Percentiles rank a stretch among this genome's conserved stretches.
Evolutionary conservation across 2,113 vertebrate genomes (phyloP).

Genomic region (Ammodytes dubius): DNA sequence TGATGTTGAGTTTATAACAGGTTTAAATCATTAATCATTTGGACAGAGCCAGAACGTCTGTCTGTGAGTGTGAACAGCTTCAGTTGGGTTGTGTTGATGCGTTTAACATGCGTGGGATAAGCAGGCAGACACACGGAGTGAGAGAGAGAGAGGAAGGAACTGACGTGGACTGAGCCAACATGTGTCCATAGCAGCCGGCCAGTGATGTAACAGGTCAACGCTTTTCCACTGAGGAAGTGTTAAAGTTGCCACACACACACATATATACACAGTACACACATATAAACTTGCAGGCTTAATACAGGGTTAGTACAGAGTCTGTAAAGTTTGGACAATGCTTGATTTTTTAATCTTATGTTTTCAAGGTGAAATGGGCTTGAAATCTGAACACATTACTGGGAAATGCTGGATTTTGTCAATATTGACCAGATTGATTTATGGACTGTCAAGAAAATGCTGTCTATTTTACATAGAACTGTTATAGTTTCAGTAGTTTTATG

Average conservation of each 20-base stretch:
- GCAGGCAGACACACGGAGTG: conserved; percentile 2
- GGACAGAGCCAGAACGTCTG: conserved; percentile 27
- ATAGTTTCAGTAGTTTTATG: too few species aligned
- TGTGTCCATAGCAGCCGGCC: conserved; percentile 33
- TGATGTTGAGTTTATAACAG: conserved; percentile 36
- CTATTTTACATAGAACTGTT: too few species aligned
- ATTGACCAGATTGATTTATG: too few species aligned
- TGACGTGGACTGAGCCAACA: conserved; percentile 20
- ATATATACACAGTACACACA: background rate
- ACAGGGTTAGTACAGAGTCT: background rate
- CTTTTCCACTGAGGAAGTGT: conserved; percentile 32
- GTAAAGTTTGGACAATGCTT: too few species aligned
- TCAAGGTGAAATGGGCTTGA: too few species aligned
- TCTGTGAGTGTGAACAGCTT: conserved; percentile 19
- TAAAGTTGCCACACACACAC: conserved; percentile 1
- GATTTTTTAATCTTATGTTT: too few species aligned
- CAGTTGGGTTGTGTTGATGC: conserved; percentile 41
- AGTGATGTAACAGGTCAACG: conserved; percentile 31
- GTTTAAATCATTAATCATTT: conserved; percentile 45
- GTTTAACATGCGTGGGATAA: conserved; percentile 48
- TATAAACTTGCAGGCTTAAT: background rate
- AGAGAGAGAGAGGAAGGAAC: conserved; percentile 39
- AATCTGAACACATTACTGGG: too few species aligned
- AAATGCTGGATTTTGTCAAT: too few species aligned
- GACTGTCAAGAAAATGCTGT: too few species aligned